phyloP scores from a whole-genome alignment of 2,113 vertebrate genomes.

The Antechinus stuartii region DNA sequence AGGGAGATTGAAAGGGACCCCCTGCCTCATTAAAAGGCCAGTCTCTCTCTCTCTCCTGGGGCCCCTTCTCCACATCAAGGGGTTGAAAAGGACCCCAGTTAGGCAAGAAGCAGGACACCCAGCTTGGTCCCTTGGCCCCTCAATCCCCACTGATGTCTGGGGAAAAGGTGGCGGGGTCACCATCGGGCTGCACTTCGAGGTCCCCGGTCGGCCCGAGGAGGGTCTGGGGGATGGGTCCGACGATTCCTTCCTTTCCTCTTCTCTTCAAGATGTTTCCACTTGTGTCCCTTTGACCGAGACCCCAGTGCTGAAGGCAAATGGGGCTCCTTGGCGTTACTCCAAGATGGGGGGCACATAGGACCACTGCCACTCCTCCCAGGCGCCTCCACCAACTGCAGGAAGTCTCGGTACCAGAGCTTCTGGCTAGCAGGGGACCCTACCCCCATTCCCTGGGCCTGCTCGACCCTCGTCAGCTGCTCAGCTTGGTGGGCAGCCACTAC shows the following conservation, averaged over 20 bases:
- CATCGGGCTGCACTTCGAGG: slow-evolving; percentile 90
- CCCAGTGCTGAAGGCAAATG: slow-evolving; percentile 19
- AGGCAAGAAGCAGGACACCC: not conserved
- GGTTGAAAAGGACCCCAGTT: not conserved
- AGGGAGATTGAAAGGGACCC: slow-evolving; percentile 16
- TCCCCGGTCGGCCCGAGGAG: slow-evolving; percentile 85
- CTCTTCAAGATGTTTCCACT: slow-evolving; percentile 88
- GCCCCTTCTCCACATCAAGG: not conserved
- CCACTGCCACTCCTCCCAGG: slow-evolving; percentile 82
- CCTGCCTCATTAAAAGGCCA: slow-evolving; percentile 1
- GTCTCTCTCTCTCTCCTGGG: not conserved
- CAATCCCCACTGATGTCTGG: slow-evolving; percentile 8
- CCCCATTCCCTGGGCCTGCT: slow-evolving; percentile 42
- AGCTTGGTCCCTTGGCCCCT: not conserved
- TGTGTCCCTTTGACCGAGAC: slow-evolving; percentile 77
- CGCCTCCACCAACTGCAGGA: slow-evolving; percentile 95
- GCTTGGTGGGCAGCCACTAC: slow-evolving; percentile 87
- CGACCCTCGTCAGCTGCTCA: slow-evolving; percentile 63
- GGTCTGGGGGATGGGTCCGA: slow-evolving; percentile 89
- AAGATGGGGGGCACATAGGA: slow-evolving; percentile 90
- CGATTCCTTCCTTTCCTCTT: slow-evolving; percentile 90
- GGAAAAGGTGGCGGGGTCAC: slow-evolving; percentile 70
- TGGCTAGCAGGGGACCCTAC: slow-evolving; percentile 79
- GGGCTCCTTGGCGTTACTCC: slow-evolving; percentile 83
- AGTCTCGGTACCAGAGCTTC: slow-evolving; percentile 96